These are phyloP conservation scores for Climacteris rufus DNA, from an alignment of 2,113 vertebrate genomes.

Conservation along the genomic window DNA sequence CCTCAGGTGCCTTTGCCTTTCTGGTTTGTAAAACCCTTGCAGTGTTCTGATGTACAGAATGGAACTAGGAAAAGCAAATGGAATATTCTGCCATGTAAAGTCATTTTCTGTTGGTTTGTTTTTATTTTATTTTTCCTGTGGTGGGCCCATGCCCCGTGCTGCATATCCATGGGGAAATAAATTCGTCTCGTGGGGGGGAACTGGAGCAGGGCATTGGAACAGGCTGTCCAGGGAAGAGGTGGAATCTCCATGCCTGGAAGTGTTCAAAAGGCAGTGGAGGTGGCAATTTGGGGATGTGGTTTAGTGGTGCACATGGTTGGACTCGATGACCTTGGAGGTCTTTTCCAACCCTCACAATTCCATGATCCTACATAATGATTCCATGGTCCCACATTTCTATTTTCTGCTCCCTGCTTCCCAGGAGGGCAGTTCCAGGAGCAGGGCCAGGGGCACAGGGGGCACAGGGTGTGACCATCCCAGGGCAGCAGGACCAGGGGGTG, in stretches of 20 bases:
- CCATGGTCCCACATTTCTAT: not conserved
- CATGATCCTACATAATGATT: not conserved
- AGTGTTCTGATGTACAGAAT: constrained; percentile 40
- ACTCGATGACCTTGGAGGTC: not conserved
- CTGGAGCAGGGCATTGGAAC: not conserved
- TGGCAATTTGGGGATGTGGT: not conserved
- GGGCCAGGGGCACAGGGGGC: not conserved
- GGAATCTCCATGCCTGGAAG: not conserved
- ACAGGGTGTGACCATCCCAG: not conserved
- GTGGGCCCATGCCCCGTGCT: too few relatives aligned
- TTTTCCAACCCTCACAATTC: not conserved
- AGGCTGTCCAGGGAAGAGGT: not conserved
- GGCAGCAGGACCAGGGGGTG: fast-evolving
- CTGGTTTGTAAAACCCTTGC: constrained; percentile 4
- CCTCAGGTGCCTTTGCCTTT: constrained; percentile 64
- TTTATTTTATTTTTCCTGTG: not conserved
- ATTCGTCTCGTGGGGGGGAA: too few relatives aligned
- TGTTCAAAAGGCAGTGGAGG: not conserved
- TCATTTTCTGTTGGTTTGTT: not conserved
- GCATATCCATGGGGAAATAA: too few relatives aligned
- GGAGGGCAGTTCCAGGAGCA: too few relatives aligned
- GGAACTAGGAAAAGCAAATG: not conserved
- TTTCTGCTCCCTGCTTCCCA: not conserved
- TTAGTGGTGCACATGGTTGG: not conserved
- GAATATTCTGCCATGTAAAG: constrained; percentile 13